Evolutionary conservation across 2,888 invertebrate species (phyloP).

Genomic region (Cacoxenus indagator): DNA sequence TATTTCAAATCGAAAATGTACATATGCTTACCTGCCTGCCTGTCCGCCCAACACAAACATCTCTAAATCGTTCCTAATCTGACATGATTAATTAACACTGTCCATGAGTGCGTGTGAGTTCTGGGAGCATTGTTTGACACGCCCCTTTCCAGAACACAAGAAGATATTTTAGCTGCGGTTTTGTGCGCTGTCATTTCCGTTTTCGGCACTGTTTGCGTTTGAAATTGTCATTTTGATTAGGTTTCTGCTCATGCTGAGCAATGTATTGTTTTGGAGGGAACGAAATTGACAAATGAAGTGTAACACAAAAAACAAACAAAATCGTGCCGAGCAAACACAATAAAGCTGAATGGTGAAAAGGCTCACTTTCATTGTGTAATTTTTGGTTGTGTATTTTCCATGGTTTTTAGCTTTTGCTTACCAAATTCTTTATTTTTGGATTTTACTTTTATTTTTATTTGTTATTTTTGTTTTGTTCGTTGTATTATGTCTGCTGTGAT

Average conservation of each 20-base stretch:
- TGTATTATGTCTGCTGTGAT: background rate
- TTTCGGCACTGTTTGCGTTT: conserved; percentile 12
- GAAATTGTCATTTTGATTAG: conserved; percentile 24
- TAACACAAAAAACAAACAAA: conserved; percentile 21
- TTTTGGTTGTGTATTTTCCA: background rate
- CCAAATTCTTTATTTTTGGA: conserved; percentile 33
- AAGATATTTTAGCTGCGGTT: background rate
- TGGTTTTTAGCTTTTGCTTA: background rate
- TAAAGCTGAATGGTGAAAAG: no score
- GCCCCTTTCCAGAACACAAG: no score
- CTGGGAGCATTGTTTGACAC: no score
- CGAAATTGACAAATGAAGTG: conserved; percentile 45
- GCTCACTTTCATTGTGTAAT: conserved; percentile 22
- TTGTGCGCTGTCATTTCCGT: conserved; percentile 3
- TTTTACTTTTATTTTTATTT: background rate
- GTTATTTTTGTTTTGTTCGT: background rate
- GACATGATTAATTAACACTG: conserved; percentile 11
- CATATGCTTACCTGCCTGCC: no score
- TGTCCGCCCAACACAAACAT: no score
- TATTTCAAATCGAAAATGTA: no score
- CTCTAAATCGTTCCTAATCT: no score
- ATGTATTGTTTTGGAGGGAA: background rate
- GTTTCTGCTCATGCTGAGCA: background rate
- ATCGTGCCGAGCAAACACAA: conserved; percentile 27
- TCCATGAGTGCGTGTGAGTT: conserved; percentile 3